These are phyloP conservation scores for Eubucco bourcierii DNA, from an alignment of 2,113 vertebrate genomes.

Conservation along the genomic window DNA sequence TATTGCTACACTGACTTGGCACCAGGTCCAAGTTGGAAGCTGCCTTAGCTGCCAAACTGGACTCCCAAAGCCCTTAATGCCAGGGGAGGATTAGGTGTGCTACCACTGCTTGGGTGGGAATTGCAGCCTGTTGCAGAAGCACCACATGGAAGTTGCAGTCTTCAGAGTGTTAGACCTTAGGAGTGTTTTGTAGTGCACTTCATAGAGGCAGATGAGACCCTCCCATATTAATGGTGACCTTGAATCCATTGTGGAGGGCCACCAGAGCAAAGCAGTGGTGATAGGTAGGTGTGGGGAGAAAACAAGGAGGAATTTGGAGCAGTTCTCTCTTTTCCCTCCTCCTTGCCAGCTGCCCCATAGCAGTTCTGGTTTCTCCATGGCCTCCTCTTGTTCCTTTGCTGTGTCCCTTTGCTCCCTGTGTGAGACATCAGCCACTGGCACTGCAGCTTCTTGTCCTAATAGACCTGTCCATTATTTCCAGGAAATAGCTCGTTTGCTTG, in stretches of 20 bases:
- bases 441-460: not conserved
- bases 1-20: not conserved
- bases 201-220: not conserved
- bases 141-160: not conserved
- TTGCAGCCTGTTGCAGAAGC: not conserved
- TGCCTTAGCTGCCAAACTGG: not conserved
- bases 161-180: not conserved
- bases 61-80: not conserved
- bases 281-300: not conserved
- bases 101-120: not conserved
- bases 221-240: not conserved
- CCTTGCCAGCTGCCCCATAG: rapidly evolving
- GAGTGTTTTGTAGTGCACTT: not conserved
- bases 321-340: not conserved
- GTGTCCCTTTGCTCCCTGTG: not conserved
- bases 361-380: not conserved
- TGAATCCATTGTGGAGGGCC: not conserved
- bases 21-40: not conserved
- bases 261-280: not conserved
- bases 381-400: not conserved
- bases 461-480: slow-evolving; percentile 47
- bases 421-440: not conserved
- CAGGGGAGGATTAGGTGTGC: not conserved
- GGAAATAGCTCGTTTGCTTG: slow-evolving; percentile 97
- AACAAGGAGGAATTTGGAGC: not conserved